Conservation (phyloP, 2,113 vertebrate species). For the Macrotus californicus region DNA sequence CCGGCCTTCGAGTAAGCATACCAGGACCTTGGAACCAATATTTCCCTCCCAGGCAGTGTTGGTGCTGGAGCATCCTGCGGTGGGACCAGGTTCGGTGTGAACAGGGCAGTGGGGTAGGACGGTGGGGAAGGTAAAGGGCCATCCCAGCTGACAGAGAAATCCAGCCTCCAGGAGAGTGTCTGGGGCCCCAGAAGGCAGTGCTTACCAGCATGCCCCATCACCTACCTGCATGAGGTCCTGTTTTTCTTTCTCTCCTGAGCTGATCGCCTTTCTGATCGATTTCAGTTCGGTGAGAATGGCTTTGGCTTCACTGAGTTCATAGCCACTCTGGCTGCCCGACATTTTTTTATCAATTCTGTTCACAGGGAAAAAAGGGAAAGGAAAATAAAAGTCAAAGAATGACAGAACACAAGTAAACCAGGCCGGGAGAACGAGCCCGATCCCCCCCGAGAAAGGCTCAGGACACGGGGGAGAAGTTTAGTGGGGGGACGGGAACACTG, state of each 20-base stretch:
- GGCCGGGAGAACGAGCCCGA: background rate
- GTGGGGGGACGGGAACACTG: background rate
- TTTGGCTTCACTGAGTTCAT: conserved; percentile 87
- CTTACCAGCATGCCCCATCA: background rate
- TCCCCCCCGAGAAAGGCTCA: background rate
- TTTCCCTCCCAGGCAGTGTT: background rate
- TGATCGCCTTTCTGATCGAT: conserved; percentile 85
- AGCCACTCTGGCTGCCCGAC: conserved; percentile 86
- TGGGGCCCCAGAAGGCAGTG: background rate
- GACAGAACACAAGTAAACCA: background rate
- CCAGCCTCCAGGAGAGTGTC: too few relatives aligned
- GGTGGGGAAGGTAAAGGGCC: background rate
- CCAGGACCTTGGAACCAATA: background rate
- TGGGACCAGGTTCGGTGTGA: accelerated
- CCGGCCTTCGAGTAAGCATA: background rate
- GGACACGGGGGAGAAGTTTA: accelerated
- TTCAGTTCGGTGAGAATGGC: conserved; percentile 87
- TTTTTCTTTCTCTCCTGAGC: conserved; percentile 87
- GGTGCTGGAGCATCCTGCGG: background rate
- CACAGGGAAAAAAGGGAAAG: conserved; percentile 30
- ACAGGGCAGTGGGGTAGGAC: accelerated
- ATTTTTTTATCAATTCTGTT: conserved; percentile 90
- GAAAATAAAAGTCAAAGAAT: background rate
- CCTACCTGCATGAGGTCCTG: conserved; percentile 88
- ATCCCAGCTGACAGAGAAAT: background rate